Base-by-base conservation (phyloP, 1,140 invertebrate genomes). In the Nilaparvata lugens region DNA sequence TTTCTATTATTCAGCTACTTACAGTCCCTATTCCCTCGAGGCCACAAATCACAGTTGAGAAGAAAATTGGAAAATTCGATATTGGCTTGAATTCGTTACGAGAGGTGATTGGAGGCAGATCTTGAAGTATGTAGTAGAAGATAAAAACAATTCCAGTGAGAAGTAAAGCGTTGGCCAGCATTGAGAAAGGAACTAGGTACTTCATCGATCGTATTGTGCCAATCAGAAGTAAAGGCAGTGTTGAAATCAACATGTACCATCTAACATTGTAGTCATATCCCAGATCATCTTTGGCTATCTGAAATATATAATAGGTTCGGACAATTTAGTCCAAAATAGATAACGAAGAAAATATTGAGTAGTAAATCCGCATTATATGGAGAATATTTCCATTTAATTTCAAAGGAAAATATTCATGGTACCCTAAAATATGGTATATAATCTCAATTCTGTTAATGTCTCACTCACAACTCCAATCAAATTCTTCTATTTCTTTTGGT, bases 1-100 rank as follows among this genome's bases (percentile, higher is more conserved):
- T n/a, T n/a, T n/a, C n/a, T n/a, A n/a, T n/a, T n/a, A n/a, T n/a
- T n/a, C n/a, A 35, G 4, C 28, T 31, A 48, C 73, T 75, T 65
- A 78, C 86, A 14, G 84, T 84, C 51, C 86, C 87, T 60, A 89
- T 88, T 5, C 84, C 86, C 73, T 89, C 87, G 78, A 89, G 87
- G 2, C 86, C 86, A 67, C 88, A 89, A 58, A 89, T 79, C 0
- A 86, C 84, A 21, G 86, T 89, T 64, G 62, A 77, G 72, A 71
- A 61, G 55, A 67, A 69, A 16, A 65, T 40, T 6, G 62, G 65
- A 53, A 70, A 52, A n/a, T 35, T 52, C 0, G 16, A 48, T 9
- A 21, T 24, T 11, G n/a, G 9, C 11, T 9, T 2, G n/a, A 16
- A 24, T 5, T 43, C 7, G 14, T 52, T 35, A 23, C 53, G 24